Base-by-base conservation (phyloP, 92 coral and sea anemone species). In the Actinernus sp. region DNA sequence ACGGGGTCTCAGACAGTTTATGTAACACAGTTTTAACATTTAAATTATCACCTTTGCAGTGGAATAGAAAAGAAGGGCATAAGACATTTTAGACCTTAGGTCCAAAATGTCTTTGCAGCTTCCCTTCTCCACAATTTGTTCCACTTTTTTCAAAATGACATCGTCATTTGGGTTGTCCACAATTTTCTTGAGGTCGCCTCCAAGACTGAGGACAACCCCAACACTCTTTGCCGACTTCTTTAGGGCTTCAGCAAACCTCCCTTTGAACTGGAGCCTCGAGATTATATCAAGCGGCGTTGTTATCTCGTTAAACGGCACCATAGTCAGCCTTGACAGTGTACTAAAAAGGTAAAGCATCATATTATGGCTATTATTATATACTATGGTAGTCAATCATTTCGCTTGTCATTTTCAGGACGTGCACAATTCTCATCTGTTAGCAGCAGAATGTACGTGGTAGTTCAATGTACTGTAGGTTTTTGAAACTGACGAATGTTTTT, bases 41-140 rank as follows among this genome's bases (percentile, higher is more conserved):
- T n/a, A n/a, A n/a, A n/a, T n/a, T n/a, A n/a, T 59, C 25, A 59
- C 66, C 66, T 59, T 59, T 33, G 66, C 66, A 17, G 66, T 59
- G 30, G 66, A 13, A 59, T 59, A 59, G 45, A 59, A 59, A 25
- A 59, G 48, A 31, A 59, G 31, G 66, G 66, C 66, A 44, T 59
- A 34, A 44, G 66, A 59, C 50, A 59, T n/a, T n/a, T n/a, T n/a
- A n/a, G n/a, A n/a, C n/a, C n/a, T n/a, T n/a, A n/a, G n/a, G n/a
- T 47, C 53, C 25, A 3, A 47, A 19, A 47, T 47, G 66, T 31
- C 49, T 23, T 44, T 39, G 38, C 66, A 59, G 33, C 28, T 31
- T 19, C 38, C 66, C 17, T 41, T 29, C 50, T 59, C 66, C 20
- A 59, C 66, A 33, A 59, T 44, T 57, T 30, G 41, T 34, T 57